Conservation (phyloP, 2,888 invertebrate genomes). For the Rhagophthalmus giganteus region DNA sequence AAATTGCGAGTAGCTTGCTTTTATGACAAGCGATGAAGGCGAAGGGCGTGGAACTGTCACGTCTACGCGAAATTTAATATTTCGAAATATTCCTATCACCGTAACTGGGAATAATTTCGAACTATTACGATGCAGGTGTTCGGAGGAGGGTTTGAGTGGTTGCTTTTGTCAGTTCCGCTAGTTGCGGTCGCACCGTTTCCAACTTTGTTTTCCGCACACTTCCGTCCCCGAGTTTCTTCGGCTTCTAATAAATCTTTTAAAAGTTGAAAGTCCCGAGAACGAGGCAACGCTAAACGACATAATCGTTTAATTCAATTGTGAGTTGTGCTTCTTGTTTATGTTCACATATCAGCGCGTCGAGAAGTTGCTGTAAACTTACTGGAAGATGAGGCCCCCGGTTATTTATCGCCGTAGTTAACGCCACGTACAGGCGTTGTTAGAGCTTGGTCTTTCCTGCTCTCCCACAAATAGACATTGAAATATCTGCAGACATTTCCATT, state of each 20-base stretch:
- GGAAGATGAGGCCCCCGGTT: slow-evolving; percentile 32
- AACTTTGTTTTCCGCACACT: slow-evolving; percentile 24
- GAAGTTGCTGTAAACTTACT: slow-evolving; percentile 32
- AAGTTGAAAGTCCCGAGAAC: slow-evolving; percentile 33
- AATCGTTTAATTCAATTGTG: slow-evolving; percentile 50
- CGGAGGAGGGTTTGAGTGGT: too few species aligned
- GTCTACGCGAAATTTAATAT: slow-evolving; percentile 19
- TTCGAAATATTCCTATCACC: slow-evolving; percentile 13
- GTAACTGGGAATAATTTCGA: slow-evolving; percentile 13
- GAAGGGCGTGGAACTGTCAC: slow-evolving; percentile 31
- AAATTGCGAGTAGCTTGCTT: slow-evolving; percentile 38
- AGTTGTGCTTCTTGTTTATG: slow-evolving; percentile 46
- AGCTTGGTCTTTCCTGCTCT: slow-evolving; percentile 22
- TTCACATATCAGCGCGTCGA: slow-evolving; percentile 44
- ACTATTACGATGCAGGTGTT: slow-evolving; percentile 2
- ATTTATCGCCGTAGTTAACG: slow-evolving; percentile 36
- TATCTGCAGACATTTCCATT: slow-evolving; percentile 26
- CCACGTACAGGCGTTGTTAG: slow-evolving; percentile 32
- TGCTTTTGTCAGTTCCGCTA: slow-evolving; percentile 3
- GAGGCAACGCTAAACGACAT: slow-evolving; percentile 44
- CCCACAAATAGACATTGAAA: slow-evolving; percentile 29
- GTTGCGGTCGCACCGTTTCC: slow-evolving; percentile 6
- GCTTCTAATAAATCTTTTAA: slow-evolving; percentile 30
- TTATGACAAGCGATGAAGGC: slow-evolving; percentile 35
- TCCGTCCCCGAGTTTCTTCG: slow-evolving; percentile 15